Base-by-base conservation (phyloP, 2,888 invertebrate species). In the Schizaphis graminum region DNA sequence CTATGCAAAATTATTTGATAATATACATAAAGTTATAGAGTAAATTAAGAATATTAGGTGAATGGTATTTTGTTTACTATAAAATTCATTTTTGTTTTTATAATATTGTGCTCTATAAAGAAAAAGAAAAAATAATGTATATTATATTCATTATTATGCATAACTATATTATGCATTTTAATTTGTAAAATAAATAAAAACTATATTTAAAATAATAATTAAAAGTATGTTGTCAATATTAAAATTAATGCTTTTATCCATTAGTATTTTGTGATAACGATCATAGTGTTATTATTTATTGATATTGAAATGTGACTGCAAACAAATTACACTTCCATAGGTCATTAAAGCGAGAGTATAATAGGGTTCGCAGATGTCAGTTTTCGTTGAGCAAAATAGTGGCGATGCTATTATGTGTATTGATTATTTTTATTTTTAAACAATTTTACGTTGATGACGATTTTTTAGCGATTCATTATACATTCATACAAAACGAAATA, bases 401-500 rank as follows among this genome's bases (percentile, higher is more conserved):
- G 35, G 67, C 16, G 67, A 67, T 67, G 13, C 28, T n/a, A 87
- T 47, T 28, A 21, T 53, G 21, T n/a, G n/a, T n/a, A 49, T 88
- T 53, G 49, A 35, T 88, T 35, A 88, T 88, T 88, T 35, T 88
- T 53, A 53, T 88, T 88, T n/a, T 49, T 35, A 35, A 88, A 35
- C 21, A 88, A 53, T 88, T 87, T 88, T 53, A 53, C 1, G 53
- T 53, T 24, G 44, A 49, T n/a, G 49, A 49, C 35, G 53, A 35
- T 88, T 88, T 87, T 85, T 88, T 49, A 88, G 35, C 28, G 21
- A 88, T 88, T 53, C n/a, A 53, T 88, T 88, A 35, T 67, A 44
- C 44, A 85, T 85, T 85, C 44, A 85, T 85, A 11, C 41, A 44
- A 85, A 44, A 44, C 3, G 26, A 35, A 44, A 85, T 44, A 44